A percentile compares a stretch with the other conserved stretches of the same genome.
Conservation (phyloP, 2,113 vertebrate genomes). For the Otolemur garnettii region DNA sequence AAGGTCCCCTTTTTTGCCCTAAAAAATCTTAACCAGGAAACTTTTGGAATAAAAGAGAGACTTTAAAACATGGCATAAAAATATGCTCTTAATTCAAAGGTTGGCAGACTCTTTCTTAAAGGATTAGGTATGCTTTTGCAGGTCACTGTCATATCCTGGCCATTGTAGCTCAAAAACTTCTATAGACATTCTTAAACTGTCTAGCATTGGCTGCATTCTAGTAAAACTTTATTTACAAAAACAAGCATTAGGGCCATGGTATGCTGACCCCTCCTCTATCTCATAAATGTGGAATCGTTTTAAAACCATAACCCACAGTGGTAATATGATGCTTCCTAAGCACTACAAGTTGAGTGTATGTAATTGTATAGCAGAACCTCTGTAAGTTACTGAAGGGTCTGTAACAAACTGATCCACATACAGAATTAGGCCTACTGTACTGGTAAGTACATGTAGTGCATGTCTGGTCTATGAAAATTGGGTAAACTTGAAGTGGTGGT, state of each 20-base stretch:
- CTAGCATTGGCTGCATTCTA: background rate
- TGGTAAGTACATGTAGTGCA: too few relatives aligned
- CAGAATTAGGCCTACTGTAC: too few relatives aligned
- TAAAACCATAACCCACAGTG: background rate
- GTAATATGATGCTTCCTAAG: background rate
- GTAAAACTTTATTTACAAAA: background rate
- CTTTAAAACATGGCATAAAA: background rate
- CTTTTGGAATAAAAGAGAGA: background rate
- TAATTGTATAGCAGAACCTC: background rate
- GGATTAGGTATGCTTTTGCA: background rate
- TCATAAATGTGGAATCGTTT: background rate
- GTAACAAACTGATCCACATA: too few relatives aligned
- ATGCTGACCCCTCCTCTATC: background rate
- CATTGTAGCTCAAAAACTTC: background rate
- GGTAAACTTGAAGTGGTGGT: too few relatives aligned
- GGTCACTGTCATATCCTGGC: background rate
- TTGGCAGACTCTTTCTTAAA: too few relatives aligned
- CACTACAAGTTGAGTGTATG: background rate
- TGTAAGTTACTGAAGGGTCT: too few relatives aligned
- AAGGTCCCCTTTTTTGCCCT: background rate
- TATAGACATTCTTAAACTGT: background rate
- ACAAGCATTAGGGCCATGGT: background rate
- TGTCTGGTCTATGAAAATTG: too few relatives aligned
- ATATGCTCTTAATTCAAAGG: background rate
- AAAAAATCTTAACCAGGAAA: constrained; percentile 13